A percentile compares a stretch with the other conserved stretches of the same genome.
Evolutionary conservation across 2,888 invertebrate genomes (phyloP).

Genomic region (Cetonia aurata): DNA sequence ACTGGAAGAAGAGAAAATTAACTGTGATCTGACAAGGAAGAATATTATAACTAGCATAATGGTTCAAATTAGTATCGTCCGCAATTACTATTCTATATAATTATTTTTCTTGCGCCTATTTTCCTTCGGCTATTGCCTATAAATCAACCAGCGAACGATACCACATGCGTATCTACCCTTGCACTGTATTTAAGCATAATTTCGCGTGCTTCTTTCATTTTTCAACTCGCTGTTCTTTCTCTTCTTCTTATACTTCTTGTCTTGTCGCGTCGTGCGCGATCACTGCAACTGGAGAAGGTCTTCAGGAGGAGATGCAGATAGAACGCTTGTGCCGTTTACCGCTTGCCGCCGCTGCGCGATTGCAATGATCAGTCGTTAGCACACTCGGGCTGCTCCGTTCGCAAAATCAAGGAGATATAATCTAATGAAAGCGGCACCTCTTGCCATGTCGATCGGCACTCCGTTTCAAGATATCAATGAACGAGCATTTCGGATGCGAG

Average conservation of each 20-base stretch:
- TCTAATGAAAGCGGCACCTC: constrained; percentile 52
- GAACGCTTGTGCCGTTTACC: constrained; percentile 7
- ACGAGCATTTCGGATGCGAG: constrained; percentile 27
- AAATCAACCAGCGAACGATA: constrained; percentile 38
- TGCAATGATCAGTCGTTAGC: constrained; percentile 55
- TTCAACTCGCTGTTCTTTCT: constrained; percentile 28
- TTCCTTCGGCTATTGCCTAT: constrained; percentile 30
- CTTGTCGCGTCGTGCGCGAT: background rate
- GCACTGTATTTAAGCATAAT: constrained; percentile 43
- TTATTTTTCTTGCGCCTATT: constrained; percentile 33
- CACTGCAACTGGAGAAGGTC: background rate
- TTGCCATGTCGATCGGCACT: constrained; percentile 51
- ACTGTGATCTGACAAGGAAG: background rate
- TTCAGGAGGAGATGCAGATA: constrained; percentile 28
- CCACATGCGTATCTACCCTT: constrained; percentile 19
- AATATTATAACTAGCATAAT: constrained; percentile 30
- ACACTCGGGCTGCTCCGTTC: constrained; percentile 47
- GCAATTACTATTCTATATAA: constrained; percentile 38
- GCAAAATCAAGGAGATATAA: constrained; percentile 48
- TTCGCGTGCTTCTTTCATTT: constrained; percentile 35
- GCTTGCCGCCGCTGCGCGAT: constrained; percentile 37
- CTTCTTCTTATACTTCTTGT: background rate
- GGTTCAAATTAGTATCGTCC: constrained; percentile 37
- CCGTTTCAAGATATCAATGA: constrained; percentile 37
- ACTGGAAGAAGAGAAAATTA: constrained; percentile 1